These are phyloP conservation scores for Tinamus guttatus DNA, from an alignment of 2,113 vertebrate genomes.

Conservation along the genomic window DNA sequence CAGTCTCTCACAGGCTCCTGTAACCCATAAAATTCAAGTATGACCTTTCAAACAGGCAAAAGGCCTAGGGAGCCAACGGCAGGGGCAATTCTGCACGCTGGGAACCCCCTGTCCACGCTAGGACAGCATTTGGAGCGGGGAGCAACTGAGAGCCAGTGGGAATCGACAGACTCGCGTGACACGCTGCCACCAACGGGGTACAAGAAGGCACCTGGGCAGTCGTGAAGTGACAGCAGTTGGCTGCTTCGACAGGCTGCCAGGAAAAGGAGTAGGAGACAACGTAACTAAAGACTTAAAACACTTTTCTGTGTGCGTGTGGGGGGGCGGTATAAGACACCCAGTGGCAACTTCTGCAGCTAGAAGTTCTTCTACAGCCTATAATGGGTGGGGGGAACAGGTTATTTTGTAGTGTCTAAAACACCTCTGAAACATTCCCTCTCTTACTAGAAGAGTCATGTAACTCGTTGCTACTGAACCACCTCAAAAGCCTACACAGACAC, in stretches of 20 bases:
- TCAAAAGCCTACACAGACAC: background rate
- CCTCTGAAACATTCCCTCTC: too few relatives aligned
- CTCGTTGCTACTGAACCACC: background rate
- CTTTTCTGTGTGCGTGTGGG: background rate
- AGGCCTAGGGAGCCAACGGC: background rate
- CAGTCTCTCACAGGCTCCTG: background rate
- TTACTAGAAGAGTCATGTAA: background rate
- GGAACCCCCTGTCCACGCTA: rapidly evolving
- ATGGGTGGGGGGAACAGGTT: too few relatives aligned
- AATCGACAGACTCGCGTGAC: background rate
- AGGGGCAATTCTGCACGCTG: background rate
- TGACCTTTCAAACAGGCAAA: background rate
- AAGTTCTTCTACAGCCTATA: background rate
- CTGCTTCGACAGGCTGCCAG: background rate
- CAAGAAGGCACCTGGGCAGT: background rate
- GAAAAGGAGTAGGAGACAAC: background rate
- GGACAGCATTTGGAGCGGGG: background rate
- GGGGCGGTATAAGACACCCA: too few relatives aligned
- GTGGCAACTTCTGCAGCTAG: background rate
- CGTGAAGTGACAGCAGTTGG: background rate
- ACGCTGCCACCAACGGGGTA: background rate
- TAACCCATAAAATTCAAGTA: background rate
- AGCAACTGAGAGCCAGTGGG: background rate
- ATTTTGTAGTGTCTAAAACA: background rate
- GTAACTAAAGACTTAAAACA: background rate